Evolutionary conservation across 64 coral and sea anemone genomes (phyloP).

Genomic region (Stichodactyla helianthus): DNA sequence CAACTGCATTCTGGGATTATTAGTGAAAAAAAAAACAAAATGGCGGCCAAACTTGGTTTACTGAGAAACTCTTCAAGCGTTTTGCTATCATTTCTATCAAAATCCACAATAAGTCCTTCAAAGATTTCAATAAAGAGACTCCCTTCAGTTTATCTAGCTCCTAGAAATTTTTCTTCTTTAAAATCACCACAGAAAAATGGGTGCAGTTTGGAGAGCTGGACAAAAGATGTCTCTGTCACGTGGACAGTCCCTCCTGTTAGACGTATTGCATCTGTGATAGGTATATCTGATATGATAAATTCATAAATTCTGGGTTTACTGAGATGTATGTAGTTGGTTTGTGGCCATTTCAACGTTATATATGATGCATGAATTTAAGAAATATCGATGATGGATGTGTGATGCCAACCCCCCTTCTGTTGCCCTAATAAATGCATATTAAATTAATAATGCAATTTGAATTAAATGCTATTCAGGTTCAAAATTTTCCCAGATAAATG

Average conservation of each 20-base stretch:
- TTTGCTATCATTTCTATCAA: not conserved
- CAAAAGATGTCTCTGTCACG: not conserved
- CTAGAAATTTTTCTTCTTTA: conserved; percentile 5
- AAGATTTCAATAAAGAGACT: not conserved
- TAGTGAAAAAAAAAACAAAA: conserved; percentile 59
- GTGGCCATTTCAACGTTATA: no score
- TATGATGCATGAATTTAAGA: no score
- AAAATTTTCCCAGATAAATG: not conserved
- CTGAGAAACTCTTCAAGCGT: not conserved
- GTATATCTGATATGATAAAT: not conserved
- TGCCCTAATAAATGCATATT: no score
- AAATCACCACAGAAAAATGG: not conserved
- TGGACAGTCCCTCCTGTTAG: not conserved
- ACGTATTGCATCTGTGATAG: not conserved
- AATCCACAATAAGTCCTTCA: not conserved
- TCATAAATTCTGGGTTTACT: no score
- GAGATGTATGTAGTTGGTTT: no score
- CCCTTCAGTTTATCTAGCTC: not conserved
- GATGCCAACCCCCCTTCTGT: no score
- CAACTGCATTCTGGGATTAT: not conserved
- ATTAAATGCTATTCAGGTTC: not conserved
- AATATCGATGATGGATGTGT: no score
- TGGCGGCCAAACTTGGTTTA: conserved; percentile 52
- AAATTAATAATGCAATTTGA: no score
- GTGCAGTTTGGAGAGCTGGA: not conserved